Conservation (phyloP, 2,113 vertebrate species). For the Calyptomena viridis region DNA sequence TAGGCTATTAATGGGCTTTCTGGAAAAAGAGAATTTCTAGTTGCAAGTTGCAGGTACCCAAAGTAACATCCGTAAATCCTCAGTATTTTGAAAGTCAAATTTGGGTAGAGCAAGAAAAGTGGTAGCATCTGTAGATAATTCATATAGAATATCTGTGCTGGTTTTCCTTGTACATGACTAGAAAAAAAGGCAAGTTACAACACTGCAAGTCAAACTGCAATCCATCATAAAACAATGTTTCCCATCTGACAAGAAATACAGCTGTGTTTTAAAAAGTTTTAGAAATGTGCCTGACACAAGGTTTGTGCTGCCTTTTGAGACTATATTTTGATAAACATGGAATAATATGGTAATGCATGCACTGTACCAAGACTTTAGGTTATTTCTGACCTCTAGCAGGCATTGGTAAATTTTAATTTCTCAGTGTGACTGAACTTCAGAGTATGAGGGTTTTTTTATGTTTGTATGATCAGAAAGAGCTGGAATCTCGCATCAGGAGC, state of each 20-base stretch:
- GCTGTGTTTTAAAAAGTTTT: background rate
- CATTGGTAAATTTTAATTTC: background rate
- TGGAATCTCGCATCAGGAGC: background rate
- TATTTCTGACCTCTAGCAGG: background rate
- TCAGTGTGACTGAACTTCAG: background rate
- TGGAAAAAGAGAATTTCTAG: background rate
- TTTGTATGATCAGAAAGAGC: background rate
- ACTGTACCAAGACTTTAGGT: background rate
- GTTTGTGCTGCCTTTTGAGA: background rate
- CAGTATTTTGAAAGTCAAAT: background rate
- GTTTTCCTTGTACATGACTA: background rate
- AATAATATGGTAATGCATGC: background rate
- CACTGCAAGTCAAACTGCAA: background rate
- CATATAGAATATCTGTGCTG: background rate
- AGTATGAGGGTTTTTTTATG: rapidly evolving
- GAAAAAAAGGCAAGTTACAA: background rate
- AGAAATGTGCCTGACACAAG: background rate
- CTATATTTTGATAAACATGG: background rate
- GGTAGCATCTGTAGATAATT: background rate
- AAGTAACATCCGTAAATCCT: no score
- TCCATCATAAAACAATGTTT: background rate
- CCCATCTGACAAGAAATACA: background rate
- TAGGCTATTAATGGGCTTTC: background rate
- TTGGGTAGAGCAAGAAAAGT: background rate
- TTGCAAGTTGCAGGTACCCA: background rate